phyloP scores from a whole-genome alignment of 2,888 invertebrate species.

The Plebejus melissa region DNA sequence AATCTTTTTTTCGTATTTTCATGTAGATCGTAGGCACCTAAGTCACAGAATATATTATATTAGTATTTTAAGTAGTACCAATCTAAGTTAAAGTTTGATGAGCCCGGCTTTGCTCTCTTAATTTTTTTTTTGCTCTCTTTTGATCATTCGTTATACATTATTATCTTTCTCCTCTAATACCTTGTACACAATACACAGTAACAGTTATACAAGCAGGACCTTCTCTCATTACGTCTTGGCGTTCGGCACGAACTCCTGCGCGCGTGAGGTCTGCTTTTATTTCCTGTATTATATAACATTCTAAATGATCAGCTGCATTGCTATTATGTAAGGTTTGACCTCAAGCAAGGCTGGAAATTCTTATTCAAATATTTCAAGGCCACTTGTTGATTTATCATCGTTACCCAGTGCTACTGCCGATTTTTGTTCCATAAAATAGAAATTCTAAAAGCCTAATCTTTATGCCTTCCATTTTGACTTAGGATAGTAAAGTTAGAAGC shows the following conservation, averaged over 20 bases:
- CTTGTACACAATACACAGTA: neutral
- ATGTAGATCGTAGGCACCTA: too few species aligned
- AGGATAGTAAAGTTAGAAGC: neutral
- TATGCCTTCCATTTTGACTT: neutral
- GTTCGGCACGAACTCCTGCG: constrained; percentile 9
- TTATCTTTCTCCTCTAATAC: neutral
- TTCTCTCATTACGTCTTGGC: constrained; percentile 19
- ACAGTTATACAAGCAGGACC: neutral
- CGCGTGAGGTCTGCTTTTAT: constrained; percentile 21
- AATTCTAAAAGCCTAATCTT: too few species aligned
- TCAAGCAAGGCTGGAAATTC: constrained; percentile 20
- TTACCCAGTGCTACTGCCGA: neutral
- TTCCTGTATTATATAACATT: constrained; percentile 30
- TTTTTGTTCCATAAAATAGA: neutral
- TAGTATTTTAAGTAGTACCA: too few species aligned
- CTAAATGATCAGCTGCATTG: constrained; percentile 21
- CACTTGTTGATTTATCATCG: neutral
- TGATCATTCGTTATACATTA: neutral
- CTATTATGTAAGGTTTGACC: constrained; percentile 20
- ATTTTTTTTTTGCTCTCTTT: neutral
- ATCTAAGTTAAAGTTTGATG: too few species aligned
- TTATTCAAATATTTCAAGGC: constrained; percentile 2
- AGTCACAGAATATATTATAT: too few species aligned
- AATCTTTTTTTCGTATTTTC: too few species aligned
- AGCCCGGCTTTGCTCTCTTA: too few species aligned